These are phyloP conservation scores for Dolichoris vasculosae DNA, from an alignment of 1,140 invertebrate genomes.

Conservation along the genomic window DNA sequence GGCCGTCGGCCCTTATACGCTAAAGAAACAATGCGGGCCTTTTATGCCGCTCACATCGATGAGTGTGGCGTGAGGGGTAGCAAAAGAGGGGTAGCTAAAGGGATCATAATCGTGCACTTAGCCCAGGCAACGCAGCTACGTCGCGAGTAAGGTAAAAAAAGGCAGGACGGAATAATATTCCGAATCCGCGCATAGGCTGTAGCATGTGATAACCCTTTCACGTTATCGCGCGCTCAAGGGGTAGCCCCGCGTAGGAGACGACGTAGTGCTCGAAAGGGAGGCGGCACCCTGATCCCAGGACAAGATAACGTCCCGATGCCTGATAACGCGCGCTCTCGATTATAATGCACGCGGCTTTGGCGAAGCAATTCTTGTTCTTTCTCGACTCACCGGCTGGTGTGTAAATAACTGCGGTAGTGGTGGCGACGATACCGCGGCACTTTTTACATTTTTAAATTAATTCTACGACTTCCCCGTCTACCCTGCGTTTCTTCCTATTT, in stretches of 20 bases:
- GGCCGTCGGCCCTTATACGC: neutral
- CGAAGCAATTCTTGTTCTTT: neutral
- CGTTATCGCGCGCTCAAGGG: constrained; percentile 66
- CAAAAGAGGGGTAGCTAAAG: constrained; percentile 57
- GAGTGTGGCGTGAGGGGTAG: neutral
- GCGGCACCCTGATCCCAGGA: constrained; percentile 66
- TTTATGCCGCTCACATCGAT: constrained; percentile 28
- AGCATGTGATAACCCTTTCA: constrained; percentile 71
- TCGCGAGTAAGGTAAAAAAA: constrained; percentile 44
- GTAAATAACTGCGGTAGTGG: neutral
- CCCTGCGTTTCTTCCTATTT: neutral
- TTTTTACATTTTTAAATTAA: constrained; percentile 13
- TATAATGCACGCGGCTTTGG: constrained; percentile 65
- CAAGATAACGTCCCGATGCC: constrained; percentile 68
- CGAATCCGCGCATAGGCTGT: constrained; percentile 48
- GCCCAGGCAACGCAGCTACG: constrained; percentile 17
- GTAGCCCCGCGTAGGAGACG: neutral
- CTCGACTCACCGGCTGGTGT: neutral
- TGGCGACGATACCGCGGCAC: neutral
- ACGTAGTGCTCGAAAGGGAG: constrained; percentile 41
- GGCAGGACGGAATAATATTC: constrained; percentile 65
- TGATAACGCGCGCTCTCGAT: constrained; percentile 71
- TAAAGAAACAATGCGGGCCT: constrained; percentile 63
- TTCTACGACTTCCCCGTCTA: neutral
- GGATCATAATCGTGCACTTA: constrained; percentile 64